These are phyloP conservation scores for Troides helena DNA, from an alignment of 2,888 invertebrate genomes.

Conservation along the genomic window DNA sequence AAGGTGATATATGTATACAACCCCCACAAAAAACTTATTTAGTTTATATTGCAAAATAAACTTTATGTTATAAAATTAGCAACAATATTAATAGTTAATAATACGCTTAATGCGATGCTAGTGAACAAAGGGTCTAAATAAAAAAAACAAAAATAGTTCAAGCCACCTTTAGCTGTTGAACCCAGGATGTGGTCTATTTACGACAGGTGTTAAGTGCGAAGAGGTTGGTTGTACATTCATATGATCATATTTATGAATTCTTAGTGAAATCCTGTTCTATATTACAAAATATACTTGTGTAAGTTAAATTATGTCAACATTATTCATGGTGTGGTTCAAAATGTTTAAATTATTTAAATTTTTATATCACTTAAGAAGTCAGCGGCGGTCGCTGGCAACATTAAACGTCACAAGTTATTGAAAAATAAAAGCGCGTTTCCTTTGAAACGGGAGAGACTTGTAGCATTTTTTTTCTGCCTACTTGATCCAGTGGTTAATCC, in stretches of 20 bases:
- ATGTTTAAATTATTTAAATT: constrained; percentile 6
- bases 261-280: not conserved
- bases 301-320: not conserved
- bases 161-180: not conserved
- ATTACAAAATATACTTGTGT: not conserved
- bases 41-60: too few species aligned
- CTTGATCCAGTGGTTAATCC: too few species aligned
- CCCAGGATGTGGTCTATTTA: not conserved
- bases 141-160: too few species aligned
- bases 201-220: not conserved
- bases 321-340: not conserved
- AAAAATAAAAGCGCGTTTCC: constrained; percentile 18
- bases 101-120: too few species aligned
- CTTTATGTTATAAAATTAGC: too few species aligned
- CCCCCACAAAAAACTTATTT: too few species aligned
- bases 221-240: not conserved
- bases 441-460: not conserved
- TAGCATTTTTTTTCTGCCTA: not conserved
- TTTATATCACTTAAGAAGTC: constrained; percentile 34
- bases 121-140: too few species aligned
- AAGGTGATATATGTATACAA: too few species aligned
- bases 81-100: too few species aligned
- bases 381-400: not conserved
- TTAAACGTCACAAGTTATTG: constrained; percentile 4
- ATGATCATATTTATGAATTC: not conserved